These are phyloP conservation scores for Helicolenus hilgendorfi DNA, from an alignment of 2,797 vertebrate species.

Conservation along the genomic window DNA sequence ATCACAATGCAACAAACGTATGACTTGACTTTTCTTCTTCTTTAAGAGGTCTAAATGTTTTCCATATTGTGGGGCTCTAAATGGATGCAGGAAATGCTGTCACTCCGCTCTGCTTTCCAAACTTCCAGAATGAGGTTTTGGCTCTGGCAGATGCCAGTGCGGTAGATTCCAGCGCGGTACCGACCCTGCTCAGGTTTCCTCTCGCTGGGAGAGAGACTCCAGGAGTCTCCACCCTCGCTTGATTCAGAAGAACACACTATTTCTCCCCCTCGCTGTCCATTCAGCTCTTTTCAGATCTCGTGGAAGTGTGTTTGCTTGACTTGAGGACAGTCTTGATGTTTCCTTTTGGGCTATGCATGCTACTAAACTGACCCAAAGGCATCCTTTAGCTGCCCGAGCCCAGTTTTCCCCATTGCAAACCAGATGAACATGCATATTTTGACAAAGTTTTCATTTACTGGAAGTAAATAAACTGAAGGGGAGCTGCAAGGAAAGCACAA, in stretches of 20 bases:
- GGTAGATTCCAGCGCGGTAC: conserved; percentile 75
- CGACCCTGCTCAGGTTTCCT: conserved; percentile 81
- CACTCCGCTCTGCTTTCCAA: conserved; percentile 82
- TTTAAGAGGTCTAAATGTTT: conserved; percentile 73
- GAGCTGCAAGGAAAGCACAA: not conserved
- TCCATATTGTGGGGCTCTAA: conserved; percentile 82
- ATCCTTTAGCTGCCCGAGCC: not conserved
- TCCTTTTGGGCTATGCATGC: not conserved
- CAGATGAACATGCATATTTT: not conserved
- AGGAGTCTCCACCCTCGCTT: conserved; percentile 63
- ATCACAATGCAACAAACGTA: conserved; percentile 39
- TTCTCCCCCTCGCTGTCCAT: conserved; percentile 5
- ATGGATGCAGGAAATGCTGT: conserved; percentile 88
- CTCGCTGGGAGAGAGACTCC: conserved; percentile 56
- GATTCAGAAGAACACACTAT: conserved; percentile 33
- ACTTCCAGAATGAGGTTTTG: conserved; percentile 82
- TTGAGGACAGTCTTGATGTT: not conserved
- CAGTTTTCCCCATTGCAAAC: not conserved
- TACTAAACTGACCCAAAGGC: conserved; percentile 9
- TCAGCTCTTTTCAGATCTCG: conserved; percentile 29
- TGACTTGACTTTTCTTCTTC: conserved; percentile 68
- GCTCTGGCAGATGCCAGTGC: conserved; percentile 76
- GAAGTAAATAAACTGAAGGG: not conserved
- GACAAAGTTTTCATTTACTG: not conserved
- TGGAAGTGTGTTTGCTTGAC: conserved; percentile 23